Evolutionary conservation across 2,888 invertebrate genomes (phyloP), one percentile per base, ranked within the genome.

Genomic region (Agrypnus murinus): DNA sequence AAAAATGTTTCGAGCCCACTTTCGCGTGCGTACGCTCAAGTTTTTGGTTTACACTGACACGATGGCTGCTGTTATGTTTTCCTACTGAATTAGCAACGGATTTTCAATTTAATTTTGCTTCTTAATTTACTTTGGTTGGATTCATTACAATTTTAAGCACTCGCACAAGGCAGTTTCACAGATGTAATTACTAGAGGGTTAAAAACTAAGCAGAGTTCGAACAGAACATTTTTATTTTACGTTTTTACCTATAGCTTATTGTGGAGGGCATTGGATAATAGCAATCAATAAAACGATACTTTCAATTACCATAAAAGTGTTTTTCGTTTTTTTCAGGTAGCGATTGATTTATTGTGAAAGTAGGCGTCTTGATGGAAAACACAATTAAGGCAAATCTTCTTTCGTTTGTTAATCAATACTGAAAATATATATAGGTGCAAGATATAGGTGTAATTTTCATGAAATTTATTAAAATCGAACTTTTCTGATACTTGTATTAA

Each of bases 51-150:
- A 12, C 50, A 17, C 12, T 36, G 9, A 14, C 10, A 9, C 10
- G 17, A 15, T 19, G 15, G 25, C n/a, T 34, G 14, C 34, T 36
- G 34, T 25, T 17, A 19, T 55, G 31, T 58, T 58, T 40, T 40
- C 25, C 58, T 15, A 40, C 14, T 43, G n/a, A 58, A 58, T 58
- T 58, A 43, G 58, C 1, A 58, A 43, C 25, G 58, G 43, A 43
- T 43, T 58, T 58, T 58, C 25, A 43, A 58, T 58, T 58, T 58
- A 58, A 58, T 58, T 58, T 58, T 43, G 43, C 19, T 31, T 12
- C 31, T 25, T 40, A 58, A 58, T 58, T 58, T 58, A 43, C 43
- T 40, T 43, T 9, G n/a, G 38, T 40, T 6, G 19, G 12, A 40
- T 58, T 58, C 58, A 58, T 58, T 43, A 55, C 55, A 36, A 36